These are phyloP conservation scores for Ascaphus truei DNA, from an alignment of 2,113 vertebrate species.

Conservation along the genomic window DNA sequence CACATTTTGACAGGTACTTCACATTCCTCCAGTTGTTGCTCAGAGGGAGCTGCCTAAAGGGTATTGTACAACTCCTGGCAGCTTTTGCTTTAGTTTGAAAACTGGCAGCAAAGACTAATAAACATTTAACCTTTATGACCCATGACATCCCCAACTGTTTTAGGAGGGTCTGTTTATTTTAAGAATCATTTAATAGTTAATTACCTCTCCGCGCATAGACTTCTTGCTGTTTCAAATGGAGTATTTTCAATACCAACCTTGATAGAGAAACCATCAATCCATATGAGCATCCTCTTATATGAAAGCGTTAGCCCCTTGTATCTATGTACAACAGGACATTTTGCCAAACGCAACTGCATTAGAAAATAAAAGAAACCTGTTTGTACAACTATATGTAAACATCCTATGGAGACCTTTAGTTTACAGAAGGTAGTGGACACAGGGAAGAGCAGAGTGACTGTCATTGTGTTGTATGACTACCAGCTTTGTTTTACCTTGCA, in stretches of 20 bases:
- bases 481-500: conserved; percentile 33
- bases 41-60: neutral
- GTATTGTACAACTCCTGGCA: conserved; percentile 8
- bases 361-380: neutral
- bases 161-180: conserved; percentile 49
- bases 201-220: conserved; percentile 15
- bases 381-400: conserved; percentile 38
- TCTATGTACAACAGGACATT: neutral
- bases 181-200: conserved; percentile 26
- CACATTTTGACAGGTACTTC: conserved; percentile 32
- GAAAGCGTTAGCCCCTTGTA: neutral
- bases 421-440: conserved; percentile 20
- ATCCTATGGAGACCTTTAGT: conserved; percentile 26
- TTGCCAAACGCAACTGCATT: conserved; percentile 30
- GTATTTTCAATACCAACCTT: conserved; percentile 19
- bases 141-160: conserved; percentile 38
- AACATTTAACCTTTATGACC: conserved; percentile 42
- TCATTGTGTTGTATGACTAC: conserved; percentile 18
- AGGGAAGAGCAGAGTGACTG: conserved; percentile 38
- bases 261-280: neutral
- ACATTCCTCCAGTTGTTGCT: conserved; percentile 36
- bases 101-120: neutral
- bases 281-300: no score
- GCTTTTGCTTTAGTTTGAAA: conserved; percentile 23
- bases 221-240: neutral